Evolutionary conservation across 2,113 vertebrate species (phyloP).

Genomic region (Perccottus glenii): DNA sequence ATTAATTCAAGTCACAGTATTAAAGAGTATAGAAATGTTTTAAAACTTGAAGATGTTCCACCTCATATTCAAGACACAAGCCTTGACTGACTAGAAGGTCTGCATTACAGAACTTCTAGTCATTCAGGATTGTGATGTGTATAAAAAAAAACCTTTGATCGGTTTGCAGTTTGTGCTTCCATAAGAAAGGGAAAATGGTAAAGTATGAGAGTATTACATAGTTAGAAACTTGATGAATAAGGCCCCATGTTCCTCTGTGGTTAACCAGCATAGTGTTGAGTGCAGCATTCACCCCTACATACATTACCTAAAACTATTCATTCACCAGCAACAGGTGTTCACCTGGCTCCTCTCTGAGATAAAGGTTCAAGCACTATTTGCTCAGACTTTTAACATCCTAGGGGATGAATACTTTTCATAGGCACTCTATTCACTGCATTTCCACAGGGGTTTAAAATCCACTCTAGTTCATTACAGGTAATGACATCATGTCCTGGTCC

Average conservation of each 20-base stretch:
- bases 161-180: no score
- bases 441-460: constrained; percentile 6
- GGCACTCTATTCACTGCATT: constrained; percentile 5
- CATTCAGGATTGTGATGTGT: no score
- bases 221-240: background rate
- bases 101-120: no score
- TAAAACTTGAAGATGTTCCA: no score
- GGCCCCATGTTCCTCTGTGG: background rate
- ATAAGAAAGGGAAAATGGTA: no score
- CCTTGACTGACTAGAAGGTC: no score
- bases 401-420: background rate
- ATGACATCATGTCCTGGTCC: constrained; percentile 26
- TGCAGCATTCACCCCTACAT: background rate
- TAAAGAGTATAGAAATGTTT: no score
- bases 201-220: no score
- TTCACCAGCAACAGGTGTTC: background rate
- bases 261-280: background rate
- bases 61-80: no score
- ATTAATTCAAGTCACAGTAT: no score
- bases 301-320: background rate
- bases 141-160: no score
- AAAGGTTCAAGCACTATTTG: background rate
- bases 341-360: background rate
- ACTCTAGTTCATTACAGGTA: constrained; percentile 5
- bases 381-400: background rate